A percentile compares a stretch with the other conserved stretches of the same genome.
Conservation (phyloP, 2,888 invertebrate genomes). For the Caenorhabditis sinica region DNA sequence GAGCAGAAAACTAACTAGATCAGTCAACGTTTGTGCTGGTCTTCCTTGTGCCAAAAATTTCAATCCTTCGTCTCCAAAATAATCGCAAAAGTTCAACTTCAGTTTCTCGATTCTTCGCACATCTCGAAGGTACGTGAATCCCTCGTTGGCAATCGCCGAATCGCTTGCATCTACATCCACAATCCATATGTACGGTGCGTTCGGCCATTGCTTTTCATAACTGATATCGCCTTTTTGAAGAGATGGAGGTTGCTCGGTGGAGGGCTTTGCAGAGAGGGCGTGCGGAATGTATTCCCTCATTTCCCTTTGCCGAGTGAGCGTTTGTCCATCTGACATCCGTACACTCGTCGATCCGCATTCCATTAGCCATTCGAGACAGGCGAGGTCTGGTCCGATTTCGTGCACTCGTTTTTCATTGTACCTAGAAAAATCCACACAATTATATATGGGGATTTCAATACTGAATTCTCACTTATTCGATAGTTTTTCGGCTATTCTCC, state of each 20-base stretch:
- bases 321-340: conserved; percentile 76
- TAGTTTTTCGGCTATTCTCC: conserved; percentile 74
- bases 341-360: conserved; percentile 80
- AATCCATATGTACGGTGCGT: conserved; percentile 74
- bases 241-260: neutral
- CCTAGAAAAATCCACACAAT: conserved; percentile 52
- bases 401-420: conserved; percentile 76
- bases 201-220: conserved; percentile 71
- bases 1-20: conserved; percentile 69
- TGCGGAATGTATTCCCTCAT: conserved; percentile 77
- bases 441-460: neutral
- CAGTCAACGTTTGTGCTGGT: conserved; percentile 71
- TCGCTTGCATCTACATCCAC: conserved; percentile 81
- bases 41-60: conserved; percentile 76
- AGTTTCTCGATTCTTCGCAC: conserved; percentile 73
- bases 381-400: conserved; percentile 81
- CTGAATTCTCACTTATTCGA: conserved; percentile 69
- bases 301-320: conserved; percentile 72
- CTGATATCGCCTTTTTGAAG: conserved; percentile 62
- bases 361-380: conserved; percentile 83
- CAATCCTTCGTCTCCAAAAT: conserved; percentile 80
- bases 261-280: conserved; percentile 6
- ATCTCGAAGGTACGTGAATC: conserved; percentile 79
- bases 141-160: conserved; percentile 80
- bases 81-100: conserved; percentile 82